phyloP scores from a whole-genome alignment of 2,797 vertebrate genomes.

The Xenopus petersii region DNA sequence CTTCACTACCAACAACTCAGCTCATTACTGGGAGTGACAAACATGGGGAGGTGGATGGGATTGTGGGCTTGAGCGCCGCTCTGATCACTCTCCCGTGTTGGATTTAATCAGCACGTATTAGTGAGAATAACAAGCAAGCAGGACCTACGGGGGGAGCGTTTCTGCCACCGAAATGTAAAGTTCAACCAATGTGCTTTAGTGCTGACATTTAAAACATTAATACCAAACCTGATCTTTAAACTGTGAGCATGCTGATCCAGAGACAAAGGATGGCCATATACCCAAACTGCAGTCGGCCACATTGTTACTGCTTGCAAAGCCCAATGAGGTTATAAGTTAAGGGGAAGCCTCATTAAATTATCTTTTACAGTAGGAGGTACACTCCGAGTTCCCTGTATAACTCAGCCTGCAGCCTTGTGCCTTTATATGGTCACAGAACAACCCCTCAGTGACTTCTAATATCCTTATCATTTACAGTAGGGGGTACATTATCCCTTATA shows the following conservation, averaged over 20 bases:
- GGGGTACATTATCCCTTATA: no score
- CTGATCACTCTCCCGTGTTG: neutral
- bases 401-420: no score
- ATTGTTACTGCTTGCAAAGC: no score
- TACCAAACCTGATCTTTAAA: neutral
- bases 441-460: no score
- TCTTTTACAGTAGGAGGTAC: no score
- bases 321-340: no score
- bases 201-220: neutral
- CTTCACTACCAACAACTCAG: fast-evolving
- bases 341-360: no score
- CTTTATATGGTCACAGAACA: no score
- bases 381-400: no score
- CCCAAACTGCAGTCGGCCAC: no score
- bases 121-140: neutral
- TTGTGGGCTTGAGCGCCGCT: neutral
- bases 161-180: neutral
- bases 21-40: conserved; percentile 14
- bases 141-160: neutral
- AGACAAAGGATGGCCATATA: no score
- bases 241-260: neutral
- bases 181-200: conserved; percentile 6
- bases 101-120: neutral
- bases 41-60: neutral
- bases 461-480: no score